These are phyloP conservation scores for Coptodon rendalli DNA, from an alignment of 2,113 vertebrate genomes.

Conservation along the genomic window DNA sequence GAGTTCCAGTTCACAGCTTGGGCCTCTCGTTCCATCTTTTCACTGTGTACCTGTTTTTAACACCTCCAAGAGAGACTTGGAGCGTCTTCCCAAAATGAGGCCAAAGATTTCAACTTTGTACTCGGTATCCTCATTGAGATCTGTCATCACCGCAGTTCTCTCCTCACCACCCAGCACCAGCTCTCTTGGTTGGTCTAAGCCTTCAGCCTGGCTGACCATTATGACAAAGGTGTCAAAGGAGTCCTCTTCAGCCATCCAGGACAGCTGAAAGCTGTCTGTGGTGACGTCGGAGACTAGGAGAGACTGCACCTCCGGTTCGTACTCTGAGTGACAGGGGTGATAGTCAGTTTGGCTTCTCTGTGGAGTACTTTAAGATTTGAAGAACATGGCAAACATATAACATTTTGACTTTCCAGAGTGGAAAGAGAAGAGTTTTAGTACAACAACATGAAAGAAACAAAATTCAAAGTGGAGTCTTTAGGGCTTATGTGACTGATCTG, in stretches of 20 bases:
- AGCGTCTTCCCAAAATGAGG: slow-evolving; percentile 77
- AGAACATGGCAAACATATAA: background rate
- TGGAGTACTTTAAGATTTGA: slow-evolving; percentile 35
- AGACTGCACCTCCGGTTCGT: slow-evolving; percentile 86
- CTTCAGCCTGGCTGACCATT: slow-evolving; percentile 79
- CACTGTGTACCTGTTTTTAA: slow-evolving; percentile 88
- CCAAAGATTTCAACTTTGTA: slow-evolving; percentile 88
- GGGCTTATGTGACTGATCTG: background rate
- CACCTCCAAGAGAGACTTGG: slow-evolving; percentile 77
- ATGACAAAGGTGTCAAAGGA: slow-evolving; percentile 88
- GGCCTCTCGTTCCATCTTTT: background rate
- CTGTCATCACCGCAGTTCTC: slow-evolving; percentile 74
- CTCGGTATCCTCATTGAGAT: slow-evolving; percentile 82
- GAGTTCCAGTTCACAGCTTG: background rate
- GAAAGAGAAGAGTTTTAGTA: background rate
- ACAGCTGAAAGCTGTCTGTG: slow-evolving; percentile 80
- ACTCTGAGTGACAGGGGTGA: slow-evolving; percentile 75
- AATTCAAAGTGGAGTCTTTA: background rate
- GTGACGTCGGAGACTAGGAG: slow-evolving; percentile 82
- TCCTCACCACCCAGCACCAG: slow-evolving; percentile 78
- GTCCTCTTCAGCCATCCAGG: slow-evolving; percentile 87
- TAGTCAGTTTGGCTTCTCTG: slow-evolving; percentile 33
- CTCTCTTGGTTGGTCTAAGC: slow-evolving; percentile 73
- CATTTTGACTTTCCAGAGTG: background rate
- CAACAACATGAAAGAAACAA: background rate